Base-by-base conservation (phyloP, 2,888 invertebrate genomes). In the Plemyria rubiginata region DNA sequence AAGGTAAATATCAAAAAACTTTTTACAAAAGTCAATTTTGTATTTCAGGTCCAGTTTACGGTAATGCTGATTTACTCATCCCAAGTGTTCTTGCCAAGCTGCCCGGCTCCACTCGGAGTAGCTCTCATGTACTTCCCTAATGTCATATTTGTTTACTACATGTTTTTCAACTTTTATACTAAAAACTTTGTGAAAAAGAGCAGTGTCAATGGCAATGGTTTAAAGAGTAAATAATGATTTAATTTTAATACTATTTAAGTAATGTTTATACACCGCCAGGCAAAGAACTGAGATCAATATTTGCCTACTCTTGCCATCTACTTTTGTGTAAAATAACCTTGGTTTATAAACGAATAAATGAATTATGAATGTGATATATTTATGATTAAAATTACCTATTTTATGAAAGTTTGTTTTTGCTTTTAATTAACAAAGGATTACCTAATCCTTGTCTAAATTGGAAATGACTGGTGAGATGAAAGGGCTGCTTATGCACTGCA, bases 91-190 rank as follows among this genome's bases (percentile, higher is more conserved):
- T 74, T 90, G 56, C 94, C 94, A 0, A 90, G 91, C 54, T 96
- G 96, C 71, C 85, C 90, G 0, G 92, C 94, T 0, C 93, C 94
- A 0, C 81, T 87, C 15, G 81, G 88, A 0, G 75, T 95, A 0
- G 85, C 94, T 0, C 63, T 80, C 0, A 77, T 95, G 59, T 96
- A 94, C 80, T 87, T 95, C 67, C 90, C 94, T 0, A 95, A 95
- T 70, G 93, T 96, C 3, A 66, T 92, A 60, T 82, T 95, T 58
- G 94, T 96, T 51, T 95, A 95, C 77, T 95, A 95, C 79, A 94
- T 96, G 92, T 96, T 96, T 76, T 95, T 94, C 70, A 92, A 95
- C 60, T 96, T 96, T 81, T 96, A 95, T 72, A 92, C 87, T 67
- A 90, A 93, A 58, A 93, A 94, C 53, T 96, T 96, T 70, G 58